A percentile compares a stretch with the other conserved stretches of the same genome.
Evolutionary conservation across 1,140 invertebrate genomes (phyloP).

Genomic region (Tetraneura akinire): DNA sequence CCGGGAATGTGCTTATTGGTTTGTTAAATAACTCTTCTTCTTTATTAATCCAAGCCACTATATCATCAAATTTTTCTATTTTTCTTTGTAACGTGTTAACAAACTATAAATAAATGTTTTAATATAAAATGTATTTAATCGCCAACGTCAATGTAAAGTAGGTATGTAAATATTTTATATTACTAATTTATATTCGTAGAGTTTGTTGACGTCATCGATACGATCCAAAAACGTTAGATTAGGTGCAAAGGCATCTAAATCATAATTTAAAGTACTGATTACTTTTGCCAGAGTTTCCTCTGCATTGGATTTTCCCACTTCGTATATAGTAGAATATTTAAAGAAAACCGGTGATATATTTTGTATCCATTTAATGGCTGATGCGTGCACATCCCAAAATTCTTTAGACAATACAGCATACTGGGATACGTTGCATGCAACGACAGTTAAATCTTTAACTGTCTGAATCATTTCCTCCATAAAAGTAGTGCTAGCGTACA

Average conservation of each 20-base stretch:
- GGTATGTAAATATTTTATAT: not conserved
- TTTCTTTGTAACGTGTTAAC: conserved; percentile 72
- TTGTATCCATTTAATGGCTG: conserved; percentile 72
- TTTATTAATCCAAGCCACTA: conserved; percentile 82
- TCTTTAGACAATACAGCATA: conserved; percentile 67
- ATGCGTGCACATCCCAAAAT: conserved; percentile 69
- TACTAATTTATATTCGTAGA: conserved; percentile 65
- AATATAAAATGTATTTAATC: not conserved
- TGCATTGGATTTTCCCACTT: conserved; percentile 77
- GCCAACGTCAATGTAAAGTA: not conserved
- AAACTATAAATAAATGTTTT: conserved; percentile 58
- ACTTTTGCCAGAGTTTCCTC: conserved; percentile 74
- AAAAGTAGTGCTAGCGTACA: conserved; percentile 65
- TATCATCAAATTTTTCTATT: conserved; percentile 72
- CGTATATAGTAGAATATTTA: conserved; percentile 66
- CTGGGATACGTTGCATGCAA: conserved; percentile 69
- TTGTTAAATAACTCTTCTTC: conserved; percentile 86
- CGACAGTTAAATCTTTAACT: conserved; percentile 66
- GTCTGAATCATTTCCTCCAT: conserved; percentile 66
- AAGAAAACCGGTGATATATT: conserved; percentile 74
- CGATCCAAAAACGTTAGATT: conserved; percentile 69
- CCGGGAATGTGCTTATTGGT: conserved; percentile 70
- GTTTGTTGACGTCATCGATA: conserved; percentile 70
- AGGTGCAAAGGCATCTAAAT: conserved; percentile 72
- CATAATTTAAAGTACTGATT: conserved; percentile 69